phyloP scores from a whole-genome alignment of 2,888 invertebrate species.

The Polietes domitor region DNA sequence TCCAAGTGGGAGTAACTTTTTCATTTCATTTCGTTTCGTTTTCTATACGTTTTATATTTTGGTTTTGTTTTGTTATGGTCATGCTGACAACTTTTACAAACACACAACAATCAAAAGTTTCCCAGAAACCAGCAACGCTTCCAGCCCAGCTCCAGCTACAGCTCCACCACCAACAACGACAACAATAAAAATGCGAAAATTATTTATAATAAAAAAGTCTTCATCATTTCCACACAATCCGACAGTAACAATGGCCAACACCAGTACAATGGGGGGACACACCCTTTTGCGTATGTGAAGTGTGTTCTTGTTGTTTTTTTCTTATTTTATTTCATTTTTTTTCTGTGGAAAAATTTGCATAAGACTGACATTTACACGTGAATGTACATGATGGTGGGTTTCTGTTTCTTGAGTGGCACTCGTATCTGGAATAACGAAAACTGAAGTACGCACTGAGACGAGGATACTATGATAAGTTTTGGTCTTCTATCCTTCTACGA shows the following conservation, averaged over 20 bases:
- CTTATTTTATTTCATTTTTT: not conserved
- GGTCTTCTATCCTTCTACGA: too few species aligned
- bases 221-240: constrained; percentile 46
- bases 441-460: too few species aligned
- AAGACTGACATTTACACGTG: constrained; percentile 64
- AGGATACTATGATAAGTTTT: too few species aligned
- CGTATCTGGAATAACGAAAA: not conserved
- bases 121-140: not conserved
- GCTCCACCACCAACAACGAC: constrained; percentile 25
- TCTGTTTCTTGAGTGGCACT: constrained; percentile 15
- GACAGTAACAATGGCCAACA: constrained; percentile 12
- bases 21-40: not conserved
- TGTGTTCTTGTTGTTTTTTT: constrained; percentile 5
- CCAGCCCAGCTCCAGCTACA: too few species aligned
- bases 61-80: not conserved
- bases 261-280: constrained; percentile 29
- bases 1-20: not conserved
- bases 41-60: not conserved
- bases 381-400: constrained; percentile 55
- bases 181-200: constrained; percentile 53
- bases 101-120: constrained; percentile 6
- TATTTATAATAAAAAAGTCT: constrained; percentile 48
- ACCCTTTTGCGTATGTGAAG: constrained; percentile 35
- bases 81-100: constrained; percentile 2
- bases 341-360: constrained; percentile 58